Conservation (phyloP, 2,113 vertebrate genomes). For the Lepisosteus osseus region DNA sequence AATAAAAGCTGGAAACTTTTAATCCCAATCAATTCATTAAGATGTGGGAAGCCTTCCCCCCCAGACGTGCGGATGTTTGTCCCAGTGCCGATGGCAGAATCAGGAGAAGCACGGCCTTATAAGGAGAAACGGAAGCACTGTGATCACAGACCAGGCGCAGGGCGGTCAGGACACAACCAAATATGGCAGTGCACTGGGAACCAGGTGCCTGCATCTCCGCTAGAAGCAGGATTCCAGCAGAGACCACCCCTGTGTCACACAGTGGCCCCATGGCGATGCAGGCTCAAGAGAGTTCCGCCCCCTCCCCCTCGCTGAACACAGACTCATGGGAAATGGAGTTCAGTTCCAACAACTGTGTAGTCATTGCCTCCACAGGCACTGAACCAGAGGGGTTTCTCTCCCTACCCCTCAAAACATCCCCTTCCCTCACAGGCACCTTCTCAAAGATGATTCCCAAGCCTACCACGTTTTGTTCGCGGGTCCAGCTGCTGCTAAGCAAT, state of each 20-base stretch:
- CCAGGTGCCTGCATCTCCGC: conserved; percentile 1
- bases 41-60: background rate
- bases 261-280: conserved; percentile 10
- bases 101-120: conserved; percentile 46
- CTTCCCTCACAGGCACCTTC: too few relatives aligned
- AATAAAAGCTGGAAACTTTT: too few relatives aligned
- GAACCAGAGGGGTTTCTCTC: too few relatives aligned
- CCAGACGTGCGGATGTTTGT: conserved; percentile 26
- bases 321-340: too few relatives aligned
- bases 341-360: too few relatives aligned
- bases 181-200: conserved; percentile 65
- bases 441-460: too few relatives aligned
- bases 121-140: conserved; percentile 34
- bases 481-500: too few relatives aligned
- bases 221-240: too few relatives aligned
- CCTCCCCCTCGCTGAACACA: background rate
- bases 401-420: too few relatives aligned
- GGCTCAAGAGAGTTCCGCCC: background rate
- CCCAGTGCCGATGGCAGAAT: conserved; percentile 19
- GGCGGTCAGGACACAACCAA: conserved; percentile 55
- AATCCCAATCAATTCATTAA: background rate
- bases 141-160: conserved; percentile 3
- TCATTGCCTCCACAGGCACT: too few relatives aligned
- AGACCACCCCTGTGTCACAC: too few relatives aligned
- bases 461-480: too few relatives aligned